Evolutionary conservation across 2,888 invertebrate genomes (phyloP), one percentile per base, ranked within the genome.

Genomic region (Digitonthophagus gazella): DNA sequence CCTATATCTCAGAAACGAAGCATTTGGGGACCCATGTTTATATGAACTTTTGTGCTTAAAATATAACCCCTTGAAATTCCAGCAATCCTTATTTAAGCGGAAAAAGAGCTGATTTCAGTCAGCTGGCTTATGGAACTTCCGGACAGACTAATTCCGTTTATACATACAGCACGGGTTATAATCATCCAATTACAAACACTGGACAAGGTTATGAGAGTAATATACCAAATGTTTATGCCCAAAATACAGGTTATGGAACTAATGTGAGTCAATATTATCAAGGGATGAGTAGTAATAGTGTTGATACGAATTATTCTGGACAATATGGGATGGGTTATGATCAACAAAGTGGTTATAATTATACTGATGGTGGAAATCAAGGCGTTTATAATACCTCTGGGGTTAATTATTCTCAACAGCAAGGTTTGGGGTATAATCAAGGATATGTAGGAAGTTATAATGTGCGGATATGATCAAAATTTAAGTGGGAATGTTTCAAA

Each of bases 81-180:
- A 69, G 77, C 78, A 72, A 69, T 63, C 64, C 71, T 4, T 66
- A 63, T n/a, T 44, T 63, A 16, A 64, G 58, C 16, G 57, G 44
- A 18, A 65, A 65, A 58, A 67, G 65, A 11, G 1, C 16, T 8
- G 58, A 69, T 58, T 69, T 67, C 20, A 70, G 57, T 55, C 71
- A 73, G 8, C 54, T 69, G 6, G 20, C 72, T 18, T 68, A 67
- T 66, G 69, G 70, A 1, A 66, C 71, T 15, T 64, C 66, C 16
- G 70, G 70, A 65, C 71, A 71, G 58, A 57, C 20, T 67, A 65
- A 67, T 22, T 18, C 67, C n/a, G 61, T 55, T 56, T 72, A 74
- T 63, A 58, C 68, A n/a, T 65, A 67, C 18, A 65, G 68, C 22
- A 54, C 67, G 28, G 69, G 71, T 58, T 69, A 71, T 15, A 68